These are phyloP conservation scores for Cichladusa arquata DNA, from an alignment of 2,113 vertebrate species.

Conservation along the genomic window DNA sequence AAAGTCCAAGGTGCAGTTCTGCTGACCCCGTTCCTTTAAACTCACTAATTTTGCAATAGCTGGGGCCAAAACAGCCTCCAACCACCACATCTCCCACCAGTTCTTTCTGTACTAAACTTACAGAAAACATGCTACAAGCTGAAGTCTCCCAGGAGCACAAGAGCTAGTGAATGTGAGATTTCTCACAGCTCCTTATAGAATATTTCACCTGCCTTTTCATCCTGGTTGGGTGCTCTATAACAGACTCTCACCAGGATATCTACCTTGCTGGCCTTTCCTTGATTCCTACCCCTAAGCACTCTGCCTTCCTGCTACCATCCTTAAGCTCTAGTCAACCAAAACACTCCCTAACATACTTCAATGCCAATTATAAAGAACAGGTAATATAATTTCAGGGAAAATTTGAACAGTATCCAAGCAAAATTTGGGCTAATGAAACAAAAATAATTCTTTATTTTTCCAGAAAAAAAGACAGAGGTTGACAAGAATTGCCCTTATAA, in stretches of 20 bases:
- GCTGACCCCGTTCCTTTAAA: neutral
- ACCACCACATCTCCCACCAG: neutral
- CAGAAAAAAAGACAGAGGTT: neutral
- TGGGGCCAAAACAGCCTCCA: neutral
- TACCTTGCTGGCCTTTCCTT: neutral
- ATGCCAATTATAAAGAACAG: neutral
- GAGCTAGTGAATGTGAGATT: neutral
- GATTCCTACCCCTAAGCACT: neutral
- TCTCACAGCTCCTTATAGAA: neutral
- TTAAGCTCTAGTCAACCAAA: neutral
- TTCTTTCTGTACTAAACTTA: neutral
- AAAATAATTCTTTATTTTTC: neutral
- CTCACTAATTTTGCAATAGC: neutral
- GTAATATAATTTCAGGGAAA: neutral
- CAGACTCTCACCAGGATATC: neutral
- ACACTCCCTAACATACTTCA: neutral
- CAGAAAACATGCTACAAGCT: neutral
- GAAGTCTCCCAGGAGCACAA: neutral
- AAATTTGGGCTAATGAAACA: neutral
- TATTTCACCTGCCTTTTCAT: neutral
- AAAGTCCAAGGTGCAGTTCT: neutral
- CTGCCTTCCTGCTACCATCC: neutral
- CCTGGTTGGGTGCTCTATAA: neutral
- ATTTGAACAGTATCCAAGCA: neutral
- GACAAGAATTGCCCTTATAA: neutral